Evolutionary conservation across 1,140 invertebrate genomes (phyloP), one percentile per base, ranked within the genome.

Genomic region (Drosophila leontia): DNA sequence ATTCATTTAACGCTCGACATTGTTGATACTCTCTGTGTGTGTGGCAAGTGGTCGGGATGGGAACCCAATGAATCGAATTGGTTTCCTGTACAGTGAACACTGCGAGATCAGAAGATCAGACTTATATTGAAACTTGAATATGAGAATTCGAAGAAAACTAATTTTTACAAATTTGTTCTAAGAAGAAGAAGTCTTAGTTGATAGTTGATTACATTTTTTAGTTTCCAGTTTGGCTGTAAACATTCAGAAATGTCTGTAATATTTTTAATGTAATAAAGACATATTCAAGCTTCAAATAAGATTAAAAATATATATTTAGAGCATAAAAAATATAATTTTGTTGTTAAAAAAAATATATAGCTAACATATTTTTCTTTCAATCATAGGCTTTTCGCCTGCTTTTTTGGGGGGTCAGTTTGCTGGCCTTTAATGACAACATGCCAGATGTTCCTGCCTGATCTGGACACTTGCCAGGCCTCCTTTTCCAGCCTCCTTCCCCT

Each of bases 361-460:
- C 45, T 47, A 9, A 19, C 34, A 37, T 55, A 55, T 15, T 4
- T 23, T 5, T 1, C 8, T 37, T 37, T 37, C 6, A 7, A 37
- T 39, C 39, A 69, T 26, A 7, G 45, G 47, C 19, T 19, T 58
- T 50, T n/a, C 2, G 58, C 53, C 55, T 69, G 53, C 34, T 59
- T 56, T 41, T 51, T 56, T 37, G 13, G 64, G 48, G 39, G 72
- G 58, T 70, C 53, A 48, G 23, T 69, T 69, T 45, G 42, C 39
- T 71, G 72, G 48, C 50, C 84, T 80, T 88, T 83, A 87, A 88
- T 88, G 80, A 87, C 80, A 88, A 75, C 77, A 75, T 80, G 68
- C 59, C 62, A 72, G 69, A 56, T 78, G 75, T 57, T 68, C 47
- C 50, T 17, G 37, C 29, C 72, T 37, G 74, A 58, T 42, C 61